Base-by-base conservation (phyloP, 2,888 invertebrate genomes). In the Harpalus rubripes region DNA sequence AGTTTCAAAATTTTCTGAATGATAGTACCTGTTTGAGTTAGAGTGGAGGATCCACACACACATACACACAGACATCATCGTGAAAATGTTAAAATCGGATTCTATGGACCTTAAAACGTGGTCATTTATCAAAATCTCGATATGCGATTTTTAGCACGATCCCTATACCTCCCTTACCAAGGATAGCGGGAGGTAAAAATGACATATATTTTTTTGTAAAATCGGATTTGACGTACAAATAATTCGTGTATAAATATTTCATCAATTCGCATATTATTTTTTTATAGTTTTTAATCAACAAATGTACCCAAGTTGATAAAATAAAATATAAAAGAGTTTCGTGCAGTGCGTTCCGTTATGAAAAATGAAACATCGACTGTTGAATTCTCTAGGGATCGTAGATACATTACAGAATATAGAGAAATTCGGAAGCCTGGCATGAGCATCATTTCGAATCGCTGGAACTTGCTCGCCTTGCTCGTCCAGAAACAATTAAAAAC, bases 401-500 rank as follows among this genome's bases (percentile, higher is more conserved):
- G 72, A 74, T 74, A 74, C 72, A 74, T 74, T 74, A 44, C 72
- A 44, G 72, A 74, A 74, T 74, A 74, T 74, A 74, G 72, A 74
- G 72, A 74, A 74, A 74, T 74, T 74, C 72, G 72, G 72, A 74
- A 74, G 72, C 72, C 72, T 74, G 72, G 44, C 72, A 74, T 39
- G 68, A 32, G 39, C 41, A 41, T 44, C 72, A 74, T 52, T 18
- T n/a, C 39, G 39, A 39, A 65, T 18, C 65, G 39, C 16, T 8
- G 68, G 39, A 68, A 68, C 68, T 68, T n/a, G 68, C 68, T 74
- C 72, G 72, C 72, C 72, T 74, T 74, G 72, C 72, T 74, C 72
- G 74, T 76, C 76, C 41, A 78, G 84, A 84, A 84, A 84, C 84
- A 84, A 84, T 84, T 84, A 84, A 84, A 84, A 84, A 84, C 78